These are phyloP conservation scores for Spizaetus ornatus DNA, from an alignment of 2,113 vertebrate species.

Conservation along the genomic window DNA sequence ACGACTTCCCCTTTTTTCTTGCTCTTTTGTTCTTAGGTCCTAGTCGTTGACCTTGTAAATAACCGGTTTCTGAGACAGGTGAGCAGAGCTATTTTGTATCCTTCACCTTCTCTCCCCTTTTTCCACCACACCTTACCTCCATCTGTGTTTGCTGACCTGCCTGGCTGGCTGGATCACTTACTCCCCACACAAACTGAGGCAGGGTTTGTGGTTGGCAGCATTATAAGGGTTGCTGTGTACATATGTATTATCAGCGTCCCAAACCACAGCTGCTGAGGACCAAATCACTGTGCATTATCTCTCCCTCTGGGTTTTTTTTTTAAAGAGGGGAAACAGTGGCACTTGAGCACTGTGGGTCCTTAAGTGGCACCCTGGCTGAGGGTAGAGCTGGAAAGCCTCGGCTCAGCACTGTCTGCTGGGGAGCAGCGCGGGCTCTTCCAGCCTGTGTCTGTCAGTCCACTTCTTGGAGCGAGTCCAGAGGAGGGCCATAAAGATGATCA, in stretches of 20 bases:
- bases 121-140: not conserved
- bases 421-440: not conserved
- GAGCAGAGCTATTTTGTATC: not conserved
- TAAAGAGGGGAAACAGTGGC: not conserved
- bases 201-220: not conserved
- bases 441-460: not conserved
- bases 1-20: not conserved
- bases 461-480: no score
- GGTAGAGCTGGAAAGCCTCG: not conserved
- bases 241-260: not conserved
- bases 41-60: conserved; percentile 93
- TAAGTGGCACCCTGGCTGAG: not conserved
- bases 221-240: not conserved
- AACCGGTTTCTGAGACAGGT: conserved; percentile 94
- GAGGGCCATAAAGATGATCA: no score
- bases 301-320: not conserved
- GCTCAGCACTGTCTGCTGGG: not conserved
- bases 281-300: not conserved
- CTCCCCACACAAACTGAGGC: not conserved
- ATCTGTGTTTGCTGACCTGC: not conserved
- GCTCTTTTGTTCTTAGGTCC: conserved; percentile 76
- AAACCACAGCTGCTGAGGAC: not conserved
- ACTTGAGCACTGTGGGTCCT: not conserved
- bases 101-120: not conserved
- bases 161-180: not conserved